phyloP scores from a whole-genome alignment of 2,113 vertebrate species.

The Rafetus swinhoei region DNA sequence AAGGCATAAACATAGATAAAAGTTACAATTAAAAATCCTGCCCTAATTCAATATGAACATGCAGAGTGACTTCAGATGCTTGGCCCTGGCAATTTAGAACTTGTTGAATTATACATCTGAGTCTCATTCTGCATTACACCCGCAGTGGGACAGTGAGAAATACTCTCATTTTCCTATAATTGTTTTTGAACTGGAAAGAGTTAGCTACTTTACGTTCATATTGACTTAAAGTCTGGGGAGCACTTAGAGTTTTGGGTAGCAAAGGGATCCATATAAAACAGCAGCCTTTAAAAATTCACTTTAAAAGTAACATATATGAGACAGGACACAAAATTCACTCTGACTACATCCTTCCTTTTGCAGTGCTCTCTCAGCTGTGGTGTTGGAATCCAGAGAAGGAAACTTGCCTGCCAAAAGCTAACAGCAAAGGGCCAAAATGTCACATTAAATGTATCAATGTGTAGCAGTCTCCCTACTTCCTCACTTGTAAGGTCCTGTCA shows the following conservation, averaged over 20 bases:
- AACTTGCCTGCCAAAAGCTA: conserved; percentile 81
- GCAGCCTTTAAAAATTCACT: not conserved
- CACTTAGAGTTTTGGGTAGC: not conserved
- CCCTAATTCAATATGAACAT: not conserved
- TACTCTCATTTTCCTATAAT: not conserved
- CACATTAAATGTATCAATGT: conserved; percentile 74
- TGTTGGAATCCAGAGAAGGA: conserved; percentile 85
- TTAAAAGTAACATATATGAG: conserved; percentile 17
- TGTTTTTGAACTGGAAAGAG: not conserved
- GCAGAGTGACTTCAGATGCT: not conserved
- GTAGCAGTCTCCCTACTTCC: conserved; percentile 74
- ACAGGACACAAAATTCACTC: not conserved
- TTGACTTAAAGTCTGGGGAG: not conserved
- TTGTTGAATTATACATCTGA: not conserved
- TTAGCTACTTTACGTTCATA: not conserved
- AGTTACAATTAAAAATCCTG: not conserved
- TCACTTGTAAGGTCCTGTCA: conserved; percentile 85
- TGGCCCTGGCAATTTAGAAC: not conserved
- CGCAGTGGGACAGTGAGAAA: not conserved
- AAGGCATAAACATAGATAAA: not conserved
- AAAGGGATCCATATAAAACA: not conserved
- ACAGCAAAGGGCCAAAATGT: conserved; percentile 81
- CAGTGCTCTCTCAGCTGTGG: conserved; percentile 94
- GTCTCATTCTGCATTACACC: not conserved
- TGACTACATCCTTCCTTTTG: conserved; percentile 44